Evolutionary conservation across 2,888 invertebrate species (phyloP), one percentile per base, ranked within the genome.

Genomic region (Tanaodytes sp.): DNA sequence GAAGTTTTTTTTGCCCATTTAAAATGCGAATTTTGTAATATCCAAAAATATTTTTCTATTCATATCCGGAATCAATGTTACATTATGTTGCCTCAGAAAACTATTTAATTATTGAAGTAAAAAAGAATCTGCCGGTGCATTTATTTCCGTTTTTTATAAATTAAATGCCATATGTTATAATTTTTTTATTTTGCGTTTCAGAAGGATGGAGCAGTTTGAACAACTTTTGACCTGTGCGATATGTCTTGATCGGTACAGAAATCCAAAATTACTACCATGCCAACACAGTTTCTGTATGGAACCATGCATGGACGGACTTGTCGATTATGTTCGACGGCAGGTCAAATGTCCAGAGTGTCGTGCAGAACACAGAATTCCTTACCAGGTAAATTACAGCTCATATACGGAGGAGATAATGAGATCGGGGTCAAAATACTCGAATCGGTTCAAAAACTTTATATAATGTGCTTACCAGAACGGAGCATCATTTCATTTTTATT

Each of bases 271-370:
- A 84, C 87, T 99, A 84, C 98, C 98, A 91, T 98, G 98, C 86
- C 98, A 99, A 89, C 99, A 99, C 90, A 98, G 98, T 80, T 98
- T 96, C 87, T 99, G 99, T 85, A 95, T 96, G 93, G 96, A 97
- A 83, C 98, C 98, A 55, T 99, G 99, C 86, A 93, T 99, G 91
- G 97, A 98, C 86, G 96, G 97, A 74, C 89, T 98, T 49, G 95
- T 97, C 82, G 96, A 97, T 87, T 96, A 96, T 85, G 96, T 96
- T 75, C 90, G 95, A 76, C 89, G 96, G 87, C 96, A 96, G 90
- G 94, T 97, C 70, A 96, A 96, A 89, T 98, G 98, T 88, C 98
- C 98, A 82, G 97, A 98, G 91, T 98, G 98, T 85, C 91, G 97
- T 71, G 96, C 96, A 64, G 97, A 97, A 87, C 97, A 97, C 87